Conservation (phyloP, 1,140 invertebrate species). For the Trachymyrmex septentrionalis region DNA sequence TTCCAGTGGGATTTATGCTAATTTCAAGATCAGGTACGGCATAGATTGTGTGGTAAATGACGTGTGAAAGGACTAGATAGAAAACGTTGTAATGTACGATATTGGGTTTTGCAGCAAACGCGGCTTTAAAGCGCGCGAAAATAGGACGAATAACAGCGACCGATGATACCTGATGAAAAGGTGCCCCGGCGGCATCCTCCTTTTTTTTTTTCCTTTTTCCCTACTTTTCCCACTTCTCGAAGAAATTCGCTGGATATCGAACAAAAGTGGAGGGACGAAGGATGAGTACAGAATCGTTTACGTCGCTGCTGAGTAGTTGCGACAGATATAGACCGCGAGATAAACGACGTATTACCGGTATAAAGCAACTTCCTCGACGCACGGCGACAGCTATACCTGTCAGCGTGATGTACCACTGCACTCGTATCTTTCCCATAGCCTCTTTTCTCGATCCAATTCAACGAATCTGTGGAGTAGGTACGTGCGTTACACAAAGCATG, state of each 20-base stretch:
- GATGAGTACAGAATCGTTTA: conserved; percentile 36
- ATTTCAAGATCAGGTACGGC: conserved; percentile 22
- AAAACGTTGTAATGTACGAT: conserved; percentile 43
- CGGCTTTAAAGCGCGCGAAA: neutral
- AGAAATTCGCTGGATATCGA: conserved; percentile 27
- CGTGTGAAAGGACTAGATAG: conserved; percentile 30
- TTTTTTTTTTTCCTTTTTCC: neutral
- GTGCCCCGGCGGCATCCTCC: neutral
- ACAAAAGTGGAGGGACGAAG: conserved; percentile 2
- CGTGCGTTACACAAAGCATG: neutral
- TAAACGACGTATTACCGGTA: conserved; percentile 67
- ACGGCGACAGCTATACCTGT: conserved; percentile 52
- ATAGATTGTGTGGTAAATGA: conserved; percentile 54
- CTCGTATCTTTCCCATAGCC: conserved; percentile 50
- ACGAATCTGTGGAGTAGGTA: conserved; percentile 14
- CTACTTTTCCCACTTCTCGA: conserved; percentile 6
- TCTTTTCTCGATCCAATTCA: conserved; percentile 61
- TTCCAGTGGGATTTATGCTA: conserved; percentile 31
- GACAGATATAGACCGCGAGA: conserved; percentile 69
- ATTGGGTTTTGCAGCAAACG: conserved; percentile 20
- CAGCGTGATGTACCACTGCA: conserved; percentile 32
- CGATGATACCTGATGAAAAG: conserved; percentile 27
- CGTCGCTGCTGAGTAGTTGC: conserved; percentile 30
- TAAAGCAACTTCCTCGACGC: conserved; percentile 63
- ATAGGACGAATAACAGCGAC: conserved; percentile 25